Conservation (phyloP, 2,797 vertebrate genomes). For the Catostomus latipinnis region DNA sequence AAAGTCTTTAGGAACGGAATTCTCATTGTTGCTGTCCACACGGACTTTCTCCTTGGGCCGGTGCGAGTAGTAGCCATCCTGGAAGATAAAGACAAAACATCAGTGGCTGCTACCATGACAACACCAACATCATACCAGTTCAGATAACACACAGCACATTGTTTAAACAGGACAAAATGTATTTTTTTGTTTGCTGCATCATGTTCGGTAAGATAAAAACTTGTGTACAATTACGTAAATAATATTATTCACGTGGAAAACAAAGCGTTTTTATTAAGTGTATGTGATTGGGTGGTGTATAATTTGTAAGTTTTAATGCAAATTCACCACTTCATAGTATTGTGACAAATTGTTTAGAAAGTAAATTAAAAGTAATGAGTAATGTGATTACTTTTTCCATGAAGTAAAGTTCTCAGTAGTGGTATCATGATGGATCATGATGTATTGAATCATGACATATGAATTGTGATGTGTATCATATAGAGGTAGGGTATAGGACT, state of each 20-base stretch:
- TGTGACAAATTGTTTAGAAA: no score
- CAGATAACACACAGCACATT: background rate
- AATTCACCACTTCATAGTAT: no score
- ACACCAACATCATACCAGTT: constrained; percentile 29
- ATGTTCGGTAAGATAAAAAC: background rate
- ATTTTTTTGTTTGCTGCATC: background rate
- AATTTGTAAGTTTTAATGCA: no score
- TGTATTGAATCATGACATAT: no score
- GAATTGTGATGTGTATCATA: no score
- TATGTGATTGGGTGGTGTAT: no score
- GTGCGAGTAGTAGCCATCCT: constrained; percentile 95
- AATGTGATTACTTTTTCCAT: no score
- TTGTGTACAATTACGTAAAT: background rate
- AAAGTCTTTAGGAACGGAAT: constrained; percentile 98
- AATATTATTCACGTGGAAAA: background rate
- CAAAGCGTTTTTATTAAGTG: no score
- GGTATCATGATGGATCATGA: no score
- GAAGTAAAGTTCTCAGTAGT: no score
- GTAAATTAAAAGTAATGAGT: no score
- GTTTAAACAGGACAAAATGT: background rate
- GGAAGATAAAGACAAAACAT: constrained; percentile 54
- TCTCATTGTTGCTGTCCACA: constrained; percentile 99
- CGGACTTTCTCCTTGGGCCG: constrained; percentile 94
- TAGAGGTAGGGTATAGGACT: no score
- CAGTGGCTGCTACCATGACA: constrained; percentile 56